Evolutionary conservation across 2,888 invertebrate genomes (phyloP).

Genomic region (Metalampra italica): DNA sequence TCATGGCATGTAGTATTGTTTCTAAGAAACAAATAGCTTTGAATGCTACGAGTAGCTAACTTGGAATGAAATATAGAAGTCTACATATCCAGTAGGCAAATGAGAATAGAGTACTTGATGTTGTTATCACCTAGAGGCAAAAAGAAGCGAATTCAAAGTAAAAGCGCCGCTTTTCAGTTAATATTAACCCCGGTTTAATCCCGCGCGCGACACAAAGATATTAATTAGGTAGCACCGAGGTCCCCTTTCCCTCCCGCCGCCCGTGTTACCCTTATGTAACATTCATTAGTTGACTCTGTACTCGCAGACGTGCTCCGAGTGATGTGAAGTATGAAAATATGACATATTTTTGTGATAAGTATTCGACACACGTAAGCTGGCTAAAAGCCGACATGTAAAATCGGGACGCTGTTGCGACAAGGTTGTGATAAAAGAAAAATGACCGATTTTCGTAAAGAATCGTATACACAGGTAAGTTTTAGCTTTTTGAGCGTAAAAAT

Average conservation of each 20-base stretch:
- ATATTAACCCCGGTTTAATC: constrained; percentile 12
- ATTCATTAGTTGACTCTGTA: constrained; percentile 35
- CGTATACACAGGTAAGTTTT: not conserved
- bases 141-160: not conserved
- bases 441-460: constrained; percentile 1
- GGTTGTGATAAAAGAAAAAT: not conserved
- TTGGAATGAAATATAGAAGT: too few relatives aligned
- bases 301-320: constrained; percentile 29
- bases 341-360: constrained; percentile 7
- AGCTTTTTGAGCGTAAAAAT: too few relatives aligned
- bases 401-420: not conserved
- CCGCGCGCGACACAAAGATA: constrained; percentile 13
- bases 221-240: constrained; percentile 19
- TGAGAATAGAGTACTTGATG: too few relatives aligned
- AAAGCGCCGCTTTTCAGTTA: constrained; percentile 1
- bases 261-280: constrained; percentile 36
- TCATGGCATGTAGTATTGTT: too few relatives aligned
- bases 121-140: too few relatives aligned
- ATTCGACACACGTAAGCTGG: constrained; percentile 6
- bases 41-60: too few relatives aligned
- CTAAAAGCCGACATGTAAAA: not conserved
- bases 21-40: too few relatives aligned
- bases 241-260: constrained; percentile 2
- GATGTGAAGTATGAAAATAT: constrained; percentile 13
- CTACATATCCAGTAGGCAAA: too few relatives aligned